Base-by-base conservation (phyloP, 2,113 vertebrate genomes). In the Capreolus pygargus region DNA sequence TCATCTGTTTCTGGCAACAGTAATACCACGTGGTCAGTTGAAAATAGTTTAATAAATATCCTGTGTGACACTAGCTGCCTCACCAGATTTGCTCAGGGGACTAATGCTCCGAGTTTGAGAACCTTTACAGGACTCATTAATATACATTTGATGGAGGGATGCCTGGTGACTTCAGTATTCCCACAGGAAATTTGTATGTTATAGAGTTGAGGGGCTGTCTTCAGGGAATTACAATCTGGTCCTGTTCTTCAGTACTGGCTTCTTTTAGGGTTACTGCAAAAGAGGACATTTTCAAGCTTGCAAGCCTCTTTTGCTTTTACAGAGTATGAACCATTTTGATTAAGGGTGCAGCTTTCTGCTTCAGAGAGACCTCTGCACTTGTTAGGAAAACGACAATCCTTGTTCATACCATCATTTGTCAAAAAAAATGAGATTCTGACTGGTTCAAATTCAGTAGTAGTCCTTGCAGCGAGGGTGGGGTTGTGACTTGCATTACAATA, bases 41-140 rank as follows among this genome's bases (percentile, higher is more conserved):
- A 79, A 95, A 95, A 92, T 67, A 19, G 60, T 74, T 93, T 86
- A 96, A 92, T 94, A 95, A 97, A 92, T 92, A 57, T 79, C 50
- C 47, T 70, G 2, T 43, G 61, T 86, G 79, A 88, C 70, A 82
- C 30, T 19, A 54, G 67, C n/a, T 83, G 25, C 33, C 30, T 28
- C 13, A 25, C 4, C 17, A 83, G 43, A 89, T 78, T 95, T 91
- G 19, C 39, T 67, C 57, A 89, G 86, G 50, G 45, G 21, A 88
- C 39, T 43, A 67, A 89, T 13, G 21, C 13, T 79, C 45, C 54
- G 85, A 95, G 12, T 70, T 58, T 58, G 55, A 90, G 86, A 94
- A 79, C 3, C 8, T 94, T 86, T 61, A 33, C 23, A 93, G 33
- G 67, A 83, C 33, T 74, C 36, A 58, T 85, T 82, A 58, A 43